A percentile compares a stretch with the other conserved stretches of the same genome.
Conservation (phyloP, 2,797 vertebrate species). For the Pangasius krempfi region DNA sequence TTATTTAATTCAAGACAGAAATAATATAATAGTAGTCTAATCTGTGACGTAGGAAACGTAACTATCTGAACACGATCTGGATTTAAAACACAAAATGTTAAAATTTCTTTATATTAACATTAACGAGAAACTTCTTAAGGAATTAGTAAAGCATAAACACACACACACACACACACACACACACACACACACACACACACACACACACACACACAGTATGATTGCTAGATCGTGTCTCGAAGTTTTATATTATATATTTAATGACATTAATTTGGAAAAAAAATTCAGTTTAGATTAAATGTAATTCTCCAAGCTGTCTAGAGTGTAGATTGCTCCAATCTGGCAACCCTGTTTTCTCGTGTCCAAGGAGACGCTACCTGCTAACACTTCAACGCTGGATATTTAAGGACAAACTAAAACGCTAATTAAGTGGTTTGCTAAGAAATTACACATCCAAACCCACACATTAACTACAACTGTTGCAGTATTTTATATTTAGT, state of each 20-base stretch:
- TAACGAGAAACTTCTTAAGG: no score
- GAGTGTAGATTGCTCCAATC: not conserved
- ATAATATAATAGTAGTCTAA: not conserved
- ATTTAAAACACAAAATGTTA: not conserved
- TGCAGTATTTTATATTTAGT: not conserved
- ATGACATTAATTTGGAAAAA: not conserved
- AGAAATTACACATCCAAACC: not conserved
- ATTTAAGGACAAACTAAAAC: not conserved
- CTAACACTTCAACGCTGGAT: not conserved
- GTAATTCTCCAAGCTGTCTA: rapidly evolving
- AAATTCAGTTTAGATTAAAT: not conserved
- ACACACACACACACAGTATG: no score
- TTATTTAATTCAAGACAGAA: not conserved
- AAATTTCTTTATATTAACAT: not conserved
- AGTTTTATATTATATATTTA: not conserved
- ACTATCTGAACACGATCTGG: not conserved
- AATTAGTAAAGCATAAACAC: no score
- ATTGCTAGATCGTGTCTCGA: not conserved
- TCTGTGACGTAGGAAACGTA: not conserved
- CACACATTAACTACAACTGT: not conserved
- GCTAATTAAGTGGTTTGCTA: not conserved
- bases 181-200: no score
- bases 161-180: no score
- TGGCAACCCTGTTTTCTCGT: constrained; percentile 25
- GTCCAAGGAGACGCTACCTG: constrained; percentile 27